A percentile compares a stretch with the other conserved stretches of the same genome.
phyloP scores from a whole-genome alignment of 2,797 vertebrate species.

The Apodemus agrarius region DNA sequence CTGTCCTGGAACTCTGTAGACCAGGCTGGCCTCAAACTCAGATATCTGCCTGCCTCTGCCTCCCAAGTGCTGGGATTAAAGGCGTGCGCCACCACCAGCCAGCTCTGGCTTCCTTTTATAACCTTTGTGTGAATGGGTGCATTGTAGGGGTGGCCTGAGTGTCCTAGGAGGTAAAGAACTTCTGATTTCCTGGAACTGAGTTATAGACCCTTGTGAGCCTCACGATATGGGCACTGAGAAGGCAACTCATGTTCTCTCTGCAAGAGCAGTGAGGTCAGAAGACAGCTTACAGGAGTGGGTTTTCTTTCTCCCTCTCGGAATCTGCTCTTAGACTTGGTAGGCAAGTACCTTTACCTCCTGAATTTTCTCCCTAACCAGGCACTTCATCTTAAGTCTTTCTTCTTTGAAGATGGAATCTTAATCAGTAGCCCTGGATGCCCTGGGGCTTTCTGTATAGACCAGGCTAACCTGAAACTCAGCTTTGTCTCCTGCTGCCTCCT shows the following conservation, averaged over 20 bases:
- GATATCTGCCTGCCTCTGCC: too few relatives aligned
- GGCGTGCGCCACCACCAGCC: too few relatives aligned
- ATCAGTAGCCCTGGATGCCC: not conserved
- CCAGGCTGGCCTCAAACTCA: too few relatives aligned
- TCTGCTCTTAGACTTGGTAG: not conserved
- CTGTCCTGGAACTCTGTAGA: too few relatives aligned
- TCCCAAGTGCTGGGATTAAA: too few relatives aligned
- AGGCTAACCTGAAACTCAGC: not conserved
- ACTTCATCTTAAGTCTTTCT: not conserved
- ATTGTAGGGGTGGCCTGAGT: not conserved
- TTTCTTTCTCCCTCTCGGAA: not conserved
- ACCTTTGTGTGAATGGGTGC: not conserved
- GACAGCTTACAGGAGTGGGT: not conserved
- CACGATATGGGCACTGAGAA: not conserved
- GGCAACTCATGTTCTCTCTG: not conserved
- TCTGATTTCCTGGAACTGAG: not conserved
- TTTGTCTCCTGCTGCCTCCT: not conserved
- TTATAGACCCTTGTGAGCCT: not conserved
- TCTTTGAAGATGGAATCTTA: not conserved
- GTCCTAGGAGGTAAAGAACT: not conserved
- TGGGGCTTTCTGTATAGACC: not conserved
- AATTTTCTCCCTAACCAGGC: not conserved
- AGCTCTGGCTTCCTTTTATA: not conserved
- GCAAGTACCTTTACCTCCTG: not conserved
- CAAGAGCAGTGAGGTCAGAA: not conserved